Percentiles rank a stretch among this genome's conserved stretches.
Evolutionary conservation across 2,888 invertebrate genomes (phyloP).

Genomic region (Eueremaeus valkanovi): DNA sequence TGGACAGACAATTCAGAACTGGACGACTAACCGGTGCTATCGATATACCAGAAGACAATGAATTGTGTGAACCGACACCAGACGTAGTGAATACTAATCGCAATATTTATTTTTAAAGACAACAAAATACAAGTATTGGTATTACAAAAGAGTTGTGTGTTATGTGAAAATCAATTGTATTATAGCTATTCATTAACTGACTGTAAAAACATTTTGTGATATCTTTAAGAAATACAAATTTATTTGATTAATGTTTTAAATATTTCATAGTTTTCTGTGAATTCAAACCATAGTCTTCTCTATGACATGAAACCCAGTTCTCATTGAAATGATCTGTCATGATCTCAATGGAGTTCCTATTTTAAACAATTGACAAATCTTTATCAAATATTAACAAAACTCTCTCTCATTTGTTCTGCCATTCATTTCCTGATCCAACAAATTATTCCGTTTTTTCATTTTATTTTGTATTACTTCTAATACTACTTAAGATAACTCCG

Average conservation of each 20-base stretch:
- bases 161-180: conserved; percentile 19
- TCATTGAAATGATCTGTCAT: not conserved
- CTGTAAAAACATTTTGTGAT: conserved; percentile 32
- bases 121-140: conserved; percentile 3
- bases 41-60: not conserved
- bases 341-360: conserved; percentile 35
- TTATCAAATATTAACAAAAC: conserved; percentile 8
- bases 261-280: not conserved
- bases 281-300: not conserved
- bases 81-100: not conserved
- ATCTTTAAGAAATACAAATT: not conserved
- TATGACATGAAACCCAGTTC: not conserved
- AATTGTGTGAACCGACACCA: not conserved
- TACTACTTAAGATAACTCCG: conserved; percentile 13
- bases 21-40: conserved; percentile 21
- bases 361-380: not conserved
- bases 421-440: not conserved
- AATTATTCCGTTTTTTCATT: not conserved
- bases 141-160: conserved; percentile 7
- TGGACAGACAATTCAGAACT: not conserved
- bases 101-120: conserved; percentile 31
- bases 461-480: not conserved
- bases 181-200: conserved; percentile 27
- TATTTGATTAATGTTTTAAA: conserved; percentile 16
- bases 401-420: not conserved